These are phyloP conservation scores for Anthonomus grandis DNA, from an alignment of 1,140 invertebrate genomes.

Conservation along the genomic window DNA sequence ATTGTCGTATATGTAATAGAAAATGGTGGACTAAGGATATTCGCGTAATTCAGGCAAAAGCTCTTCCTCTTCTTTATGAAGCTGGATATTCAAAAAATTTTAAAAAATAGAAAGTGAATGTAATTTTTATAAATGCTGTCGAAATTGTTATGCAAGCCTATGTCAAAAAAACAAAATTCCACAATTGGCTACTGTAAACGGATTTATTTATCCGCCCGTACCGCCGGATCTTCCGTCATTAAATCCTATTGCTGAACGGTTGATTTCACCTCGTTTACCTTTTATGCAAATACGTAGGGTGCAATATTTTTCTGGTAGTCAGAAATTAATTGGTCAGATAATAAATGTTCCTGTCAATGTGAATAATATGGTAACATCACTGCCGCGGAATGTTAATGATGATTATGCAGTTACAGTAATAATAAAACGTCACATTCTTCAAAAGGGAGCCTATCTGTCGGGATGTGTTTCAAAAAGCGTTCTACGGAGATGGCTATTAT, in stretches of 20 bases:
- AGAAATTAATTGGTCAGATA: background rate
- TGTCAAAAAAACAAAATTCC: background rate
- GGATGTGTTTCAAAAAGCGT: background rate
- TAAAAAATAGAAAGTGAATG: background rate
- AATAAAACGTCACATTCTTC: slow-evolving; percentile 8
- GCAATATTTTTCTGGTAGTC: background rate
- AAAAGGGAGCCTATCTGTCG: slow-evolving; percentile 3
- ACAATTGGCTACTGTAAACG: background rate
- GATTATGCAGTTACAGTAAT: slow-evolving; percentile 1
- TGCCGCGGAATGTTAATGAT: background rate
- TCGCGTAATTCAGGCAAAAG: background rate
- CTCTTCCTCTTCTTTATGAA: no score
- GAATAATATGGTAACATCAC: slow-evolving; percentile 3
- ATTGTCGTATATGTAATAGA: no score
- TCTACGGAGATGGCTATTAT: slow-evolving; percentile 3
- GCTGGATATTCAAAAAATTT: background rate
- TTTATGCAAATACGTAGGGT: no score
- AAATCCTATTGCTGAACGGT: no score
- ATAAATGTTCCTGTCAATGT: no score
- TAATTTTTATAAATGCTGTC: background rate
- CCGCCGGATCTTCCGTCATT: background rate
- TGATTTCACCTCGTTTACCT: no score
- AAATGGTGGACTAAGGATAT: no score
- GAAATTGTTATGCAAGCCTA: background rate
- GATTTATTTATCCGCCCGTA: background rate